phyloP scores from a whole-genome alignment of 2,797 vertebrate genomes.

The Pipistrellus nathusii region DNA sequence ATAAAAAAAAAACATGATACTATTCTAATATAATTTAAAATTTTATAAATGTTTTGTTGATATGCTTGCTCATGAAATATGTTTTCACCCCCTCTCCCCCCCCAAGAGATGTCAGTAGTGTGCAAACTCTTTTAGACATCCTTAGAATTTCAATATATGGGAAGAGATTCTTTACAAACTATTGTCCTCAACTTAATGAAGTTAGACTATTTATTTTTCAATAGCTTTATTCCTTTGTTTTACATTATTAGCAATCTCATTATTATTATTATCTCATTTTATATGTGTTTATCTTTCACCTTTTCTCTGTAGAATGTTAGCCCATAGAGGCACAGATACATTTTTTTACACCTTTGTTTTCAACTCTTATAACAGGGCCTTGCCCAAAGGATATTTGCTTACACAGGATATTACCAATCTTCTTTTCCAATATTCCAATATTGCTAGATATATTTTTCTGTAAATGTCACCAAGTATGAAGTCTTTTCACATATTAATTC shows the following conservation, averaged over 20 bases:
- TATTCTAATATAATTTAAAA: neutral
- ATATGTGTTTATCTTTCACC: neutral
- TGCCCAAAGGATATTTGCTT: neutral
- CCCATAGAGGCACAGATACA: neutral
- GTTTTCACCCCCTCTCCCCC: fast-evolving
- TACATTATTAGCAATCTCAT: neutral
- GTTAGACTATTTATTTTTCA: neutral
- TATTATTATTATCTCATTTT: neutral
- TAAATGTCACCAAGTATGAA: neutral
- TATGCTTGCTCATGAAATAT: neutral
- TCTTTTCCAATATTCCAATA: neutral
- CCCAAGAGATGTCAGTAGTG: neutral
- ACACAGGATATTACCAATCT: neutral
- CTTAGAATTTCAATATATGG: neutral
- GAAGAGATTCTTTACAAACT: neutral
- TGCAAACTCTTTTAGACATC: neutral
- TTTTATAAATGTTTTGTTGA: neutral
- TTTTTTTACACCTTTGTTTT: conserved; percentile 4
- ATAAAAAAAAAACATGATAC: conserved; percentile 3
- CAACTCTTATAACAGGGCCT: neutral
- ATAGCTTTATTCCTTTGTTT: neutral
- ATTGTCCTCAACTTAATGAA: neutral
- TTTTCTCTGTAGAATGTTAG: neutral
- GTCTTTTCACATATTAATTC: neutral
- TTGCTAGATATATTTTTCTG: neutral